Conservation (phyloP, 2,888 invertebrate species). For the Andrena hattorfiana region DNA sequence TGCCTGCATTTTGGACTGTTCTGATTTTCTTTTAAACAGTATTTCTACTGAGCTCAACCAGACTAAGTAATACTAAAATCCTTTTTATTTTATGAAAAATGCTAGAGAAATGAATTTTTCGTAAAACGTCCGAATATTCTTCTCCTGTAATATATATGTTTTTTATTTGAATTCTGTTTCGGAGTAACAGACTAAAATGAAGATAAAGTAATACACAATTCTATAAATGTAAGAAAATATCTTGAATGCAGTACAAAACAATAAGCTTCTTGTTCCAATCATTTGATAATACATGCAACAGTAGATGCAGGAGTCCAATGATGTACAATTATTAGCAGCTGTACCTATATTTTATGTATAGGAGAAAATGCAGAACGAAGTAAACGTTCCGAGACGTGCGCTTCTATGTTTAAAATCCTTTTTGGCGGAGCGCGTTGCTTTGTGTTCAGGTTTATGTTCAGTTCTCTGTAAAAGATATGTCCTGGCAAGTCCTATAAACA, state of each 20-base stretch:
- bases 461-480: constrained; percentile 26
- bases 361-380: background rate
- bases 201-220: too few relatives aligned
- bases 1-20: background rate
- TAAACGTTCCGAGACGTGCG: constrained; percentile 8
- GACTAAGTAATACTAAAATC: too few relatives aligned
- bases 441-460: constrained; percentile 9
- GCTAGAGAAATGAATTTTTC: too few relatives aligned
- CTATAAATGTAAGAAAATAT: too few relatives aligned
- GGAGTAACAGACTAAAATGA: too few relatives aligned
- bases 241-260: too few relatives aligned
- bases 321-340: background rate
- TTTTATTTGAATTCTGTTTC: too few relatives aligned
- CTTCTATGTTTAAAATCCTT: constrained; percentile 32
- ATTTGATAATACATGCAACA: too few relatives aligned
- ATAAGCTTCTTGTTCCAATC: too few relatives aligned
- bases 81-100: too few relatives aligned
- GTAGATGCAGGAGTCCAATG: background rate
- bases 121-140: too few relatives aligned
- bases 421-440: background rate
- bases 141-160: too few relatives aligned
- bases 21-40: background rate
- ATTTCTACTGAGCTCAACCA: background rate
- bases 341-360: background rate
- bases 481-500: constrained; percentile 12